Base-by-base conservation (phyloP, 92 coral and sea anemone genomes). In the Micromussa lordhowensis region DNA sequence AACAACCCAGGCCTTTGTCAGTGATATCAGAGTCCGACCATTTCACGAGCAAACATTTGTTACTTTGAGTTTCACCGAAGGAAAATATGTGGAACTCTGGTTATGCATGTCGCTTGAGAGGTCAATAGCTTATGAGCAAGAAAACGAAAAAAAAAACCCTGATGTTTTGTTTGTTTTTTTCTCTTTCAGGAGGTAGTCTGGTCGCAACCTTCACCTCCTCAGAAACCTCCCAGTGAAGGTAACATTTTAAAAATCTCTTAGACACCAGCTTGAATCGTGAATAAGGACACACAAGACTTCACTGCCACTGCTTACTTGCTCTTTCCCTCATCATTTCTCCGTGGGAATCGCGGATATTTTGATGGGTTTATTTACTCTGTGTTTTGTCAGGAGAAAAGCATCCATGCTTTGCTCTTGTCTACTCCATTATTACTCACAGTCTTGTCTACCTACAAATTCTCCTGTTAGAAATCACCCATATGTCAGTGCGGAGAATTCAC, bases 201-300 rank as follows among this genome's bases (percentile, higher is more conserved):
- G 88, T 74, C 88, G 34, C 54, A 26, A 1, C 34, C n/a, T 12
- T 35, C 68, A 17, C 51, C 31, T 26, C 51, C 66, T 34, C 72
- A 35, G 81, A 84, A 74, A 58, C 16, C 80, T 34, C 7, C 88
- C 40, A 57, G 5, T 55, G 81, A 84, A 84, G 88, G 88, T 82
- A 54, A 82, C 48, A 54, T 21, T 7, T 83, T 34, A 19, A 21
- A 22, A 61, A 80, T 21, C 28, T 83, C 22, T 2, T 22, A 24
- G 51, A 44, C 51, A 44, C 51, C 12, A 44, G 12, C 51, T 13
- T 7, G 51, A 44, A 44, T 44, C 51, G 1, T 44, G 51, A 44
- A 44, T 13, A 44, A 44, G 51, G 51, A 9, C 51, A 44, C 51
- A 9, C 61, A 16, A 17, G 22, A 21, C 5, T 26, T 3, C 71